A percentile compares a stretch with the other conserved stretches of the same genome.
These are phyloP conservation scores for Cuculus canorus DNA, from an alignment of 2,797 vertebrate genomes.

Conservation along the genomic window DNA sequence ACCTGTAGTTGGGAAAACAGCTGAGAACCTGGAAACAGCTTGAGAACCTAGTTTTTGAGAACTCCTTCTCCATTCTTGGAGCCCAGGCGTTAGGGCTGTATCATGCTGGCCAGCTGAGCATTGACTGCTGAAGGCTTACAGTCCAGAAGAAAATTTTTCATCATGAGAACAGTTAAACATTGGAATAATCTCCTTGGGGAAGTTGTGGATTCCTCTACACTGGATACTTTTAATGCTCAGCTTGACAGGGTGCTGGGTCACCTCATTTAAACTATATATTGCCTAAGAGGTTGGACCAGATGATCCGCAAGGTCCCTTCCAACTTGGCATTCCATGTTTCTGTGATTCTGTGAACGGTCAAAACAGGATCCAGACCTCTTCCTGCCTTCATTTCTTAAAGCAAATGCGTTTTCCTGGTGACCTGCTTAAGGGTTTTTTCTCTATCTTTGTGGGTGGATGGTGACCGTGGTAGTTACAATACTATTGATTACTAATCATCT, in stretches of 20 bases:
- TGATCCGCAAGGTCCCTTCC: too few species aligned
- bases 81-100: background rate
- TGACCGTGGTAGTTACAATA: background rate
- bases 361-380: slow-evolving; percentile 10
- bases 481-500: background rate
- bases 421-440: background rate
- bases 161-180: too few species aligned
- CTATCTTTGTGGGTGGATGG: background rate
- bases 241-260: too few species aligned
- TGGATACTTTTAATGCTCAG: too few species aligned
- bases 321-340: too few species aligned
- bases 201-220: too few species aligned
- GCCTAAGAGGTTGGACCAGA: too few species aligned
- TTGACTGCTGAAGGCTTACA: background rate
- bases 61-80: background rate
- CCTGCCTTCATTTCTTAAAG: slow-evolving; percentile 29
- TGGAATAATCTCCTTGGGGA: too few species aligned
- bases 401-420: background rate
- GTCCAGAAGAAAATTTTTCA: background rate
- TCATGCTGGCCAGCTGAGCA: background rate
- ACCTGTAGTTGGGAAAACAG: background rate
- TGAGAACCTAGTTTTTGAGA: background rate
- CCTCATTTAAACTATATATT: too few species aligned
- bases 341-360: background rate
- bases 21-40: background rate